Conservation (phyloP, 2,797 vertebrate genomes). For the Thaleichthys pacificus region DNA sequence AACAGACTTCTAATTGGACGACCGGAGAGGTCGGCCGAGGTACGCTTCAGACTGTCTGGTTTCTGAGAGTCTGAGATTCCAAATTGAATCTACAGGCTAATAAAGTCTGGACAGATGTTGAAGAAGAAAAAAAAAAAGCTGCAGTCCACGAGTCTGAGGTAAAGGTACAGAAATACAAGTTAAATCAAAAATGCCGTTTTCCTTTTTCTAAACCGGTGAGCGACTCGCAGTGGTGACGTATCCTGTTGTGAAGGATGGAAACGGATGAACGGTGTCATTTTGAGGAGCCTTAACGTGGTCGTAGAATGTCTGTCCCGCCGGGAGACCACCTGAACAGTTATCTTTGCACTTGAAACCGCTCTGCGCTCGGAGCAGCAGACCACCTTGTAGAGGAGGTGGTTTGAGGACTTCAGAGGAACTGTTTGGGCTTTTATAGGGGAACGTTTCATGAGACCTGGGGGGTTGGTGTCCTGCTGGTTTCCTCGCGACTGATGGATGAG, state of each 20-base stretch:
- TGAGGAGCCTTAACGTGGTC: not conserved
- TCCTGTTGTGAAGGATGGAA: slow-evolving; percentile 16
- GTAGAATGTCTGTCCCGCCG: not conserved
- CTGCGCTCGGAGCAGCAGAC: too few relatives aligned
- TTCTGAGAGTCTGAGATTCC: slow-evolving; percentile 13
- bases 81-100: not conserved
- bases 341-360: slow-evolving; percentile 6
- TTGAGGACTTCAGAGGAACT: slow-evolving; percentile 20
- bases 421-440: slow-evolving; percentile 24
- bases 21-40: not conserved
- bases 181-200: not conserved
- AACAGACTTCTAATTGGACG: slow-evolving; percentile 12
- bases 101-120: slow-evolving; percentile 17
- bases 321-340: slow-evolving; percentile 18
- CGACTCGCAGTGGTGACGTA: slow-evolving; percentile 11
- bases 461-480: slow-evolving; percentile 23
- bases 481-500: slow-evolving; percentile 14
- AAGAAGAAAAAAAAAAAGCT: not conserved
- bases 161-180: not conserved
- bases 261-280: not conserved
- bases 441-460: slow-evolving; percentile 8
- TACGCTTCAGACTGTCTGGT: not conserved
- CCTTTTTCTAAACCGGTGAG: not conserved
- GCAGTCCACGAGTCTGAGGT: not conserved
- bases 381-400: not conserved